These are phyloP conservation scores for Pseudopipra pipra DNA, from an alignment of 2,113 vertebrate genomes.

Conservation along the genomic window DNA sequence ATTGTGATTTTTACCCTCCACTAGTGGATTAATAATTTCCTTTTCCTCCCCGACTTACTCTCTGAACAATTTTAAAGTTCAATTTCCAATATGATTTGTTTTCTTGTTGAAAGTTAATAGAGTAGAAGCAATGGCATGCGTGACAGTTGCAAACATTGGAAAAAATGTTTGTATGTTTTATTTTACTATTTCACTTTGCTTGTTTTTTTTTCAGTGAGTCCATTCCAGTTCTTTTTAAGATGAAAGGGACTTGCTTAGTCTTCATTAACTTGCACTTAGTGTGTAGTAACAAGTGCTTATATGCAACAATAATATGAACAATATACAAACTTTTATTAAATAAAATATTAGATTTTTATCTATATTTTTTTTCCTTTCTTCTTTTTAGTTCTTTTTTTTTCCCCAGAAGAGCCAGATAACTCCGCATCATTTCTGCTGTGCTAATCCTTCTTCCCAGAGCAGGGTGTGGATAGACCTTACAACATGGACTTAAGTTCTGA, in stretches of 20 bases:
- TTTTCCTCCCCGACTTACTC: neutral
- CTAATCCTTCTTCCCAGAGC: neutral
- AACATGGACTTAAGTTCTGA: neutral
- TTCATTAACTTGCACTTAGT: neutral
- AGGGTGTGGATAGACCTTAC: neutral
- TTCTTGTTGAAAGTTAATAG: neutral
- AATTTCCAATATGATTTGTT: neutral
- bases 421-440: neutral
- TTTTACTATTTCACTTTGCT: neutral
- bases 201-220: neutral
- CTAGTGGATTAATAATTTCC: neutral
- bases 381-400: fast-evolving
- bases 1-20: neutral
- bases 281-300: neutral
- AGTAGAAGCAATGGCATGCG: neutral
- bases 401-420: neutral
- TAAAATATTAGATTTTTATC: neutral
- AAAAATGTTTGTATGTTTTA: neutral
- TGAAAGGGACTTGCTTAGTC: neutral
- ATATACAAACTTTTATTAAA: neutral
- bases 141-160: neutral
- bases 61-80: neutral
- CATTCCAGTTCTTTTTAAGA: neutral
- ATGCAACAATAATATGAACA: neutral
- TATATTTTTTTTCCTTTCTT: neutral